These are phyloP conservation scores for Pararge aegeria DNA, from an alignment of 1,140 invertebrate genomes.

Conservation along the genomic window DNA sequence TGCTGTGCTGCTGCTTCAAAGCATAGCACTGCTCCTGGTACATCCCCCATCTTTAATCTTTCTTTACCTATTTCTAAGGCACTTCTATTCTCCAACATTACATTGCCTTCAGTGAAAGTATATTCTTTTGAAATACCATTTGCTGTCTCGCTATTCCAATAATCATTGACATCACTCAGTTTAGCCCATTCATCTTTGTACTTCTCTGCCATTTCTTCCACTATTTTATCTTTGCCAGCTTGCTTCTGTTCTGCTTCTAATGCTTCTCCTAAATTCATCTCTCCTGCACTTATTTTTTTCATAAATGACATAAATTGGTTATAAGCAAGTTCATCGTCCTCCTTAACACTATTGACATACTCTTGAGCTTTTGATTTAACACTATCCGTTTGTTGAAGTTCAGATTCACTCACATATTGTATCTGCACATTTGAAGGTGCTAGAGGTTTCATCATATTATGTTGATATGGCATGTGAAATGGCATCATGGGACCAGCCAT, in stretches of 20 bases:
- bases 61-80: constrained; percentile 93
- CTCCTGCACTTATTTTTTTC: constrained; percentile 86
- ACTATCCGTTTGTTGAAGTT: constrained; percentile 46
- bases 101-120: constrained; percentile 92
- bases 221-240: constrained; percentile 66
- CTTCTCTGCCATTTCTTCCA: constrained; percentile 71
- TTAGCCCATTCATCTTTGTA: constrained; percentile 77
- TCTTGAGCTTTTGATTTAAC: constrained; percentile 76
- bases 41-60: constrained; percentile 91
- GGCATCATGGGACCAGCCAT: constrained; percentile 42
- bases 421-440: constrained; percentile 53
- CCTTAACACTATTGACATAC: constrained; percentile 82
- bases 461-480: constrained; percentile 42
- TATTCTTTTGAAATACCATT: constrained; percentile 84
- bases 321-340: constrained; percentile 85
- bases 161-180: constrained; percentile 66
- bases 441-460: constrained; percentile 32
- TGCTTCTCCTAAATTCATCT: constrained; percentile 72
- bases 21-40: constrained; percentile 96
- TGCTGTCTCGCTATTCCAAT: constrained; percentile 59
- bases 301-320: constrained; percentile 94
- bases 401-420: constrained; percentile 62
- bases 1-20: constrained; percentile 98
- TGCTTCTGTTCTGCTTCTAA: constrained; percentile 46
- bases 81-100: constrained; percentile 89